Conservation (phyloP, 2,113 vertebrate genomes). For the Mandrillus leucophaeus region DNA sequence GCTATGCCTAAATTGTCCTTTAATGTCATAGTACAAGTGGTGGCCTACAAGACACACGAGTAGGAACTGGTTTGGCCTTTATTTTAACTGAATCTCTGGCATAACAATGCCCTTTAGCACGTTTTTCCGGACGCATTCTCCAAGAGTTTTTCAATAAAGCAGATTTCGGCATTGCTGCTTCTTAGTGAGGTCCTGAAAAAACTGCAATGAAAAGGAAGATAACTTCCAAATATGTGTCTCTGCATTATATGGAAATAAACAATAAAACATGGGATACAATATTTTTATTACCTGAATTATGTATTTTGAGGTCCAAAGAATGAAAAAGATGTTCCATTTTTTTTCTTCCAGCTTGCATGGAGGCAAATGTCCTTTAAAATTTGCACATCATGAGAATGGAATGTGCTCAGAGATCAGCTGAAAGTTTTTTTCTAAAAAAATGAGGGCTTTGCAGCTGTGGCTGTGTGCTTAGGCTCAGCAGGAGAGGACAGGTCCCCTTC, state of each 20-base stretch:
- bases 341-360: neutral
- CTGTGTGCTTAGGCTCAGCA: neutral
- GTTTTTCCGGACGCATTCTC: neutral
- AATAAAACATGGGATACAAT: neutral
- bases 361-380: conserved; percentile 50
- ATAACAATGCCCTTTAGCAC: neutral
- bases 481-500: neutral
- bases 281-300: conserved; percentile 31
- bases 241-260: neutral
- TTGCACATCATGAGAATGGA: conserved; percentile 29
- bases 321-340: neutral
- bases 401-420: conserved; percentile 57
- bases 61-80: neutral
- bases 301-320: conserved; percentile 24
- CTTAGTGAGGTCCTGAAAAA: conserved; percentile 9
- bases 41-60: neutral
- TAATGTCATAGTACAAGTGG: neutral
- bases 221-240: conserved; percentile 12
- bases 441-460: neutral
- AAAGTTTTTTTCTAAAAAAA: neutral
- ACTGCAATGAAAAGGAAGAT: neutral
- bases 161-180: neutral
- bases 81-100: neutral
- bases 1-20: neutral
- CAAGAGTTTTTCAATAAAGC: conserved; percentile 21